Evolutionary conservation across 2,113 vertebrate species (phyloP).

Genomic region (Rutilus rutilus): DNA sequence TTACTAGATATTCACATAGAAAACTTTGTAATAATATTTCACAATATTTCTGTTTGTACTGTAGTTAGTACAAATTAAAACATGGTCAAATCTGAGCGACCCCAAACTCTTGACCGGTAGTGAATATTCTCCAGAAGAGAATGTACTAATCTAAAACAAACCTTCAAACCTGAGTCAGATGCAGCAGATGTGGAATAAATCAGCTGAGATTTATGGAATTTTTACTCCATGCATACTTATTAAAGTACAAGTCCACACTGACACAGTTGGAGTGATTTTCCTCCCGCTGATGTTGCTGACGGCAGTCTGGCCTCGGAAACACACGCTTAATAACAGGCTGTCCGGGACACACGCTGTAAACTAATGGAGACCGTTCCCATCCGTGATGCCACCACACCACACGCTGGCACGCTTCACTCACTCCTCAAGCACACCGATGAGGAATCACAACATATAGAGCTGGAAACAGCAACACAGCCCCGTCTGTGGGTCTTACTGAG

Average conservation of each 20-base stretch:
- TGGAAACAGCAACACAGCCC: background rate
- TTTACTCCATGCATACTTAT: slow-evolving; percentile 51
- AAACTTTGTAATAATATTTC: too few relatives aligned
- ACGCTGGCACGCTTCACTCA: slow-evolving; percentile 17
- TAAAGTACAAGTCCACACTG: slow-evolving; percentile 62
- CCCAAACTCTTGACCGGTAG: background rate
- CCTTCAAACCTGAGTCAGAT: background rate
- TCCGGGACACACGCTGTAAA: slow-evolving; percentile 51
- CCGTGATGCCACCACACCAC: slow-evolving; percentile 14
- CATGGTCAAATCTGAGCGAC: background rate
- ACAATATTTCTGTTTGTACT: too few relatives aligned
- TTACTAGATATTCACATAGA: too few relatives aligned
- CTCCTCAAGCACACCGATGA: background rate
- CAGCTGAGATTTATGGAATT: background rate
- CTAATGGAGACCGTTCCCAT: slow-evolving; percentile 28
- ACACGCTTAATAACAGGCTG: slow-evolving; percentile 57
- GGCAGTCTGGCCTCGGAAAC: slow-evolving; percentile 41
- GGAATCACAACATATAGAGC: background rate
- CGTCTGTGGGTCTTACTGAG: too few relatives aligned
- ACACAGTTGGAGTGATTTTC: slow-evolving; percentile 53
- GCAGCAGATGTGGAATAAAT: background rate
- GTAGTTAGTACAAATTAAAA: background rate
- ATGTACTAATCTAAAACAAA: background rate
- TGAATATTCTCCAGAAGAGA: background rate
- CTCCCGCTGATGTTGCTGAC: slow-evolving; percentile 51